phyloP scores from a whole-genome alignment of 2,113 vertebrate genomes.

The Crotophaga sulcirostris region DNA sequence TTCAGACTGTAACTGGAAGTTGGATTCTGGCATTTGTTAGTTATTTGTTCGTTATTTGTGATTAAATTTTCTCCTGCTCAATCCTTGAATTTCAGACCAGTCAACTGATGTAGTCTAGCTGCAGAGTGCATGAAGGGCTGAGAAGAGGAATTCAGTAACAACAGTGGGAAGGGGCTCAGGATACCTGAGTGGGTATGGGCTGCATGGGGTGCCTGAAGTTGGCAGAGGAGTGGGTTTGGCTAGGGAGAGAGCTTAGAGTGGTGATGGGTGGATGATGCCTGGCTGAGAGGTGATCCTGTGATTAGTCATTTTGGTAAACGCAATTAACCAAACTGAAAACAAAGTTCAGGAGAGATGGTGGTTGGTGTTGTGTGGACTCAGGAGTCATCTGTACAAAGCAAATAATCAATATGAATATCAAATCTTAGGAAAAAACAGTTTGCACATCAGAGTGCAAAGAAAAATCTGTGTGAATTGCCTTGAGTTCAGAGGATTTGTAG shows the following conservation, averaged over 20 bases:
- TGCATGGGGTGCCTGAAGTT: not conserved
- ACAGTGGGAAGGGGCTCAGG: not conserved
- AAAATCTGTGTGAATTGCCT: not conserved
- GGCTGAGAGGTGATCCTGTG: not conserved
- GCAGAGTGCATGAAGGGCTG: not conserved
- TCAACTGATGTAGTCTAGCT: not conserved
- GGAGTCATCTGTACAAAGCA: not conserved
- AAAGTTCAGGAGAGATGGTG: not conserved
- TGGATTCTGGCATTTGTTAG: not conserved
- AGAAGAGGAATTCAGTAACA: not conserved
- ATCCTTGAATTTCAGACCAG: not conserved
- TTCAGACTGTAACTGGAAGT: not conserved
- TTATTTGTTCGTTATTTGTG: not conserved
- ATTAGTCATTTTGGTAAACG: not conserved
- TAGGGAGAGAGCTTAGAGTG: not conserved
- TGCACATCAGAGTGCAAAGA: not conserved
- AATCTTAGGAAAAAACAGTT: not conserved
- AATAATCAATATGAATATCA: not conserved
- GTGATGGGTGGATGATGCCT: accelerated
- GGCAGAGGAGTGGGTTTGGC: not conserved
- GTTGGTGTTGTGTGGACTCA: not conserved
- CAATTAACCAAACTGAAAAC: not conserved
- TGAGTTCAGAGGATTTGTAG: not conserved
- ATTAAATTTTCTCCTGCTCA: not conserved
- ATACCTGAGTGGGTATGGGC: accelerated